Evolutionary conservation across 2,797 vertebrate genomes (phyloP).

Genomic region (Tinamus major): DNA sequence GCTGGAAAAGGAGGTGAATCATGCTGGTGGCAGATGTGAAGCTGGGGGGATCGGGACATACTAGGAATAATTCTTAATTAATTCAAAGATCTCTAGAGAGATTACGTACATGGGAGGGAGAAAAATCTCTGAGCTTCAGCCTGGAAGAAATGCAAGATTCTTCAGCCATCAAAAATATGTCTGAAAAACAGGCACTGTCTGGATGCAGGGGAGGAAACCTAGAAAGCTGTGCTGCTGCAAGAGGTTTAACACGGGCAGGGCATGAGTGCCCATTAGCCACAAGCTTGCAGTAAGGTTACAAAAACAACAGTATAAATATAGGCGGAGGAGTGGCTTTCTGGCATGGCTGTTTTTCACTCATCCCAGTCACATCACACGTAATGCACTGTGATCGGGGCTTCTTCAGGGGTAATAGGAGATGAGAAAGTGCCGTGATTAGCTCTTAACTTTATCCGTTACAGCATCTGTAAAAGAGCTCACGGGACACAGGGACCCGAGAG

Average conservation of each 20-base stretch:
- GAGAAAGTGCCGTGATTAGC: not conserved
- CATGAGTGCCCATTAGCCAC: not conserved
- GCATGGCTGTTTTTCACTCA: not conserved
- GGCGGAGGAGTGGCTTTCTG: fast-evolving
- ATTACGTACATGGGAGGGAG: not conserved
- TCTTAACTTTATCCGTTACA: not conserved
- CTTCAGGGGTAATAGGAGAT: not conserved
- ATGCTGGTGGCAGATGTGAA: not conserved
- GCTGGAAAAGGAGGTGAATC: not conserved
- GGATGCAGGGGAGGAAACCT: slow-evolving; percentile 1
- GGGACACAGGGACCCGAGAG: not conserved
- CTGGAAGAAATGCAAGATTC: not conserved
- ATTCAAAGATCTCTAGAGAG: not conserved
- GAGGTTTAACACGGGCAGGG: not conserved
- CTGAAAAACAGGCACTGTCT: not conserved
- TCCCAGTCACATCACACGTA: not conserved
- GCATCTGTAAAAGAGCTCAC: not conserved
- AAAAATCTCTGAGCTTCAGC: not conserved
- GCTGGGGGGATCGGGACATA: not conserved
- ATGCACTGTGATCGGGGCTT: fast-evolving
- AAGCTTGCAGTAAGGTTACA: not conserved
- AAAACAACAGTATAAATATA: not conserved
- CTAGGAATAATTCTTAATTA: not conserved
- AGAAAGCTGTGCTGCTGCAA: not conserved
- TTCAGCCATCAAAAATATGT: not conserved